Evolutionary conservation across 2,888 invertebrate genomes (phyloP).

Genomic region (Escarpia spicata): DNA sequence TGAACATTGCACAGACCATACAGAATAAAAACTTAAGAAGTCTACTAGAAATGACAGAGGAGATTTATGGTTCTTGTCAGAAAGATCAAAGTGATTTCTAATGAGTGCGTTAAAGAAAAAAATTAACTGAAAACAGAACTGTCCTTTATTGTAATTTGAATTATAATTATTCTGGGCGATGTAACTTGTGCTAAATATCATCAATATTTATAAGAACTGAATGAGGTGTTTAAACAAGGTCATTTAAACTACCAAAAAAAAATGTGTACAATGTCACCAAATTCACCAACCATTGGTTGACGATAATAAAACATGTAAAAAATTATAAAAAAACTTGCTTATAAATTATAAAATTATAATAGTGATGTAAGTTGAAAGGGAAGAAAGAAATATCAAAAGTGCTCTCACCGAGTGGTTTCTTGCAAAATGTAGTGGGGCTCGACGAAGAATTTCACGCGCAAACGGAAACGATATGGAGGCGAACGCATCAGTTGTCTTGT

Average conservation of each 20-base stretch:
- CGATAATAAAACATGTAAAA: not conserved
- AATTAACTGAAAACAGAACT: not conserved
- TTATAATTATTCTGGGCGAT: not conserved
- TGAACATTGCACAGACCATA: not conserved
- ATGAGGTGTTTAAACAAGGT: not conserved
- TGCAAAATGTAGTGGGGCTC: conserved; percentile 87
- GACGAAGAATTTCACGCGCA: conserved; percentile 90
- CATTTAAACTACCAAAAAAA: not conserved
- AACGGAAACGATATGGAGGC: conserved; percentile 74
- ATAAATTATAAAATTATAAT: not conserved
- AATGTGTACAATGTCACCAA: not conserved
- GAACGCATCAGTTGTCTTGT: conserved; percentile 75
- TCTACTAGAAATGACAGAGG: not conserved
- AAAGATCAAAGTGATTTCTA: not conserved
- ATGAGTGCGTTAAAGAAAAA: not conserved
- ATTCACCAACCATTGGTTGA: not conserved
- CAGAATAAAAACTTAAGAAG: not conserved
- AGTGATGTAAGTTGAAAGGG: not conserved
- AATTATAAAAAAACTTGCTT: not conserved
- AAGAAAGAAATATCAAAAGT: not conserved
- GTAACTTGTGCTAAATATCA: not conserved
- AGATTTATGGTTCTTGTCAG: not conserved
- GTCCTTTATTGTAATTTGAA: not conserved
- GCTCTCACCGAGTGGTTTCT: conserved; percentile 78
- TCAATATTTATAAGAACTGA: not conserved